These are phyloP conservation scores for Caloenas nicobarica DNA, from an alignment of 2,113 vertebrate genomes.

Conservation along the genomic window DNA sequence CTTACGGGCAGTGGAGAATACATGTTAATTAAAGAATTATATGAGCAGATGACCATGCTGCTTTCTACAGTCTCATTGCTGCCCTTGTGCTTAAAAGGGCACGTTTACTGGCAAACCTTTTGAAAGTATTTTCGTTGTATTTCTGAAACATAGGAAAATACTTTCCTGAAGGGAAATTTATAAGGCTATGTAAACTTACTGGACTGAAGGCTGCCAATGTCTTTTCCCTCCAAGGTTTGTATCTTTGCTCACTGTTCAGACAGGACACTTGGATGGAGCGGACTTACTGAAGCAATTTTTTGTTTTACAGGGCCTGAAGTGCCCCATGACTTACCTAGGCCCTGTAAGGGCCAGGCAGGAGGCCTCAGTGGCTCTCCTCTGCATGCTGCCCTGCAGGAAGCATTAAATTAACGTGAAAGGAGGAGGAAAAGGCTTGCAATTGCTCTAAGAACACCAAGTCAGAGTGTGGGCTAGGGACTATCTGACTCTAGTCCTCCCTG, in stretches of 20 bases:
- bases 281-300: background rate
- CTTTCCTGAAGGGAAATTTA: background rate
- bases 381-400: background rate
- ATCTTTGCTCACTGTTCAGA: background rate
- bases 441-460: background rate
- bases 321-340: background rate
- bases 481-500: background rate
- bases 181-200: background rate
- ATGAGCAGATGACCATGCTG: background rate
- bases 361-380: background rate
- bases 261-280: background rate
- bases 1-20: fast-evolving
- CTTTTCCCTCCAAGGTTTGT: background rate
- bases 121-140: background rate
- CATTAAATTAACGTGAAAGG: background rate
- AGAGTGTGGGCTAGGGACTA: background rate
- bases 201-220: background rate
- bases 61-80: background rate
- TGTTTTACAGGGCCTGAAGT: background rate
- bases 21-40: background rate
- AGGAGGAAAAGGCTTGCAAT: background rate
- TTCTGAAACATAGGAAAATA: background rate
- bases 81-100: background rate
- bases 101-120: background rate
- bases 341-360: background rate